These are phyloP conservation scores for Dendronephthya gigantea DNA, from an alignment of 64 coral and sea anemone species.

Conservation along the genomic window DNA sequence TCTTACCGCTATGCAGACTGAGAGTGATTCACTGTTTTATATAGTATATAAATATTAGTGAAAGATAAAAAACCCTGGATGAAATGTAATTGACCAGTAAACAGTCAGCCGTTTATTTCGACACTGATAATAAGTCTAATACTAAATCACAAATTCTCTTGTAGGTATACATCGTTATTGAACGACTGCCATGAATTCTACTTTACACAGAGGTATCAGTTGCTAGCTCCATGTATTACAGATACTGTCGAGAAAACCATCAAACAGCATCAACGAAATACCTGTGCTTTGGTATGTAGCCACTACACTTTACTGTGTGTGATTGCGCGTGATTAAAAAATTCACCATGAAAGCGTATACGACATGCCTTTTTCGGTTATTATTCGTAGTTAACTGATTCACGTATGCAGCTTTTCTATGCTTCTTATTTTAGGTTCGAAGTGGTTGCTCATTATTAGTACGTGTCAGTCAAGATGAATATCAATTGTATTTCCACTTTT, in stretches of 20 bases:
- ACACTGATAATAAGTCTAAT: too few species aligned
- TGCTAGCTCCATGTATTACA: constrained; percentile 67
- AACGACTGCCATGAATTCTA: constrained; percentile 92
- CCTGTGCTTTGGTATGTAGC: constrained; percentile 66
- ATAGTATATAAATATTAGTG: too few species aligned
- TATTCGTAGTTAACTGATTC: too few species aligned
- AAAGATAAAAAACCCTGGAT: too few species aligned
- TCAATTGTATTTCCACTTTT: constrained; percentile 86
- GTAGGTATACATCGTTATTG: constrained; percentile 70
- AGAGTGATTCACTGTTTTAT: too few species aligned
- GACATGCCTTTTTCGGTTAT: too few species aligned
- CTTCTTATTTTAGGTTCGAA: constrained; percentile 52
- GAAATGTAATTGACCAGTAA: too few species aligned
- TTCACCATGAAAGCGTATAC: too few species aligned
- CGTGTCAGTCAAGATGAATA: constrained; percentile 96
- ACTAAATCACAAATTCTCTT: neutral
- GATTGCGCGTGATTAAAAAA: neutral
- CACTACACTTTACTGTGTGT: neutral
- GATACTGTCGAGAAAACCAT: constrained; percentile 76
- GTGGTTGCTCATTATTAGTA: constrained; percentile 84
- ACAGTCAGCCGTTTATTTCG: too few species aligned
- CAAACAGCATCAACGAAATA: constrained; percentile 76
- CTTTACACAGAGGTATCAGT: constrained; percentile 68
- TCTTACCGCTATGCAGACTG: too few species aligned
- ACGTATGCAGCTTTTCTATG: neutral